phyloP scores from a whole-genome alignment of 2,113 vertebrate genomes.

The Daphoenositta chrysoptera region DNA sequence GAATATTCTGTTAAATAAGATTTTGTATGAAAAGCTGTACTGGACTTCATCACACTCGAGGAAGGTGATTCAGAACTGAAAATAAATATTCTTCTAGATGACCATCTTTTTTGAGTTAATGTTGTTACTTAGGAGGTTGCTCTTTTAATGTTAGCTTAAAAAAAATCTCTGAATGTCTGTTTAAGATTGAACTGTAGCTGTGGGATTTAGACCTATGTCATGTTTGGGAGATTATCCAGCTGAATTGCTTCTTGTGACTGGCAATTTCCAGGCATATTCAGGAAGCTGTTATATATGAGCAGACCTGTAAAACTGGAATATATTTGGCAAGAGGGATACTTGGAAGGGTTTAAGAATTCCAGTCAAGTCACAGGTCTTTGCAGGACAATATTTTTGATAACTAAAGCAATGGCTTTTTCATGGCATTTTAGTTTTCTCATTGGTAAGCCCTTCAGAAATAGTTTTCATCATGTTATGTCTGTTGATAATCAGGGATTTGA shows the following conservation, averaged over 20 bases:
- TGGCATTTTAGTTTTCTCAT: background rate
- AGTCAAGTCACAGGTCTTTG: background rate
- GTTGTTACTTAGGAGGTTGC: background rate
- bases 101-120: background rate
- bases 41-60: background rate
- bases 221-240: background rate
- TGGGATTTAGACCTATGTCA: background rate
- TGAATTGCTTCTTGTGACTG: background rate
- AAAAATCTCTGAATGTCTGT: background rate
- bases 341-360: background rate
- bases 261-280: background rate
- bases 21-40: background rate
- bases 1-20: background rate
- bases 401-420: background rate
- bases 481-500: background rate
- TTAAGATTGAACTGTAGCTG: background rate
- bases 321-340: background rate
- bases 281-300: background rate
- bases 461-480: background rate
- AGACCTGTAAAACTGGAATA: background rate
- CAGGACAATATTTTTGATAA: background rate
- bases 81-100: background rate
- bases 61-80: background rate
- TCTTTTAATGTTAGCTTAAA: background rate
- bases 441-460: background rate